These are phyloP conservation scores for Electrona antarctica DNA, from an alignment of 2,113 vertebrate species.

Conservation along the genomic window DNA sequence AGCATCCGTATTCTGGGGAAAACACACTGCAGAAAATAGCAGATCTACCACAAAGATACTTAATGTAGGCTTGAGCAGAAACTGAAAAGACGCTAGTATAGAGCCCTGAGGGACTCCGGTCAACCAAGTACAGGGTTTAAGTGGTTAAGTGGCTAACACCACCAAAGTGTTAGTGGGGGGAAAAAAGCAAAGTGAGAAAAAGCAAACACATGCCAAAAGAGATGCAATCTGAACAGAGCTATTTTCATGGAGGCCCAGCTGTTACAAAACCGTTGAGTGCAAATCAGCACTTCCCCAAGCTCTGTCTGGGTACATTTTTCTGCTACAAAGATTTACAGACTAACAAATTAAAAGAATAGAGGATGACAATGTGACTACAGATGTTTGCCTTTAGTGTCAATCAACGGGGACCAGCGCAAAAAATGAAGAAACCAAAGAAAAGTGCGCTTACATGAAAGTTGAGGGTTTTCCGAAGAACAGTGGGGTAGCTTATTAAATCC, in stretches of 20 bases:
- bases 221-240: slow-evolving; percentile 8
- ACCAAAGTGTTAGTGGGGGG: slow-evolving; percentile 2
- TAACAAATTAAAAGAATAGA: slow-evolving; percentile 92
- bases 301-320: slow-evolving; percentile 74
- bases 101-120: no score
- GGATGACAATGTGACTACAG: slow-evolving; percentile 91
- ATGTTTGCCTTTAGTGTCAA: slow-evolving; percentile 91
- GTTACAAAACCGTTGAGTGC: slow-evolving; percentile 65
- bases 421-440: slow-evolving; percentile 87
- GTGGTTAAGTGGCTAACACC: background rate
- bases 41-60: no score
- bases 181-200: slow-evolving; percentile 9
- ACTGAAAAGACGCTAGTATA: background rate
- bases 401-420: slow-evolving; percentile 82
- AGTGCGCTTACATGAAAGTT: slow-evolving; percentile 90
- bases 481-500: slow-evolving; percentile 98
- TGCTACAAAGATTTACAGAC: slow-evolving; percentile 86
- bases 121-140: no score
- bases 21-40: no score
- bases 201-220: slow-evolving; percentile 19
- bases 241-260: slow-evolving; percentile 48
- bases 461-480: slow-evolving; percentile 87
- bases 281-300: slow-evolving; percentile 67
- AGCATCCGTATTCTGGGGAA: no score
- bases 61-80: no score